A percentile compares a stretch with the other conserved stretches of the same genome.
phyloP scores from a whole-genome alignment of 2,113 vertebrate genomes.

The Nerophis ophidion region DNA sequence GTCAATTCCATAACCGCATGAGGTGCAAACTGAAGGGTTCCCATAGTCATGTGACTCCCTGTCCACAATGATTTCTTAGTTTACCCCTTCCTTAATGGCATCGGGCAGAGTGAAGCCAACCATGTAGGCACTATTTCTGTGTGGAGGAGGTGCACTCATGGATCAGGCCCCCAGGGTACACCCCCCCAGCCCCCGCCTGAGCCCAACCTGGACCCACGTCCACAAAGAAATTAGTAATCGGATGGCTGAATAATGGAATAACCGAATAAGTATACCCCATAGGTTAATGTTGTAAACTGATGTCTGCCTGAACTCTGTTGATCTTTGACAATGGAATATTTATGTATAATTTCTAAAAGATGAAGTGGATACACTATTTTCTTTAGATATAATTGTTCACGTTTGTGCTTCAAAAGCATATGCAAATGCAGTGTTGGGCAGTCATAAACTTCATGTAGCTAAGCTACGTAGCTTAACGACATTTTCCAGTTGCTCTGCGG shows the following conservation, averaged over 20 bases:
- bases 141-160: slow-evolving; percentile 19
- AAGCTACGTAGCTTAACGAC: too few species aligned
- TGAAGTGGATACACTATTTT: not conserved
- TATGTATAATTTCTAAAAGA: not conserved
- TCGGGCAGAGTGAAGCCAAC: slow-evolving; percentile 29
- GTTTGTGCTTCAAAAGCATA: too few species aligned
- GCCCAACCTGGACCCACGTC: slow-evolving; percentile 17
- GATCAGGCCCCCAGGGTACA: slow-evolving; percentile 38
- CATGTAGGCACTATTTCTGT: slow-evolving; percentile 23
- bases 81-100: slow-evolving; percentile 23
- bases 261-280: slow-evolving; percentile 58
- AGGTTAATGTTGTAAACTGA: slow-evolving; percentile 58
- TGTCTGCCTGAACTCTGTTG: slow-evolving; percentile 37
- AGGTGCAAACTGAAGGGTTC: slow-evolving; percentile 35
- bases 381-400: too few species aligned
- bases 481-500: too few species aligned
- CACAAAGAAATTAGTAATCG: slow-evolving; percentile 60
- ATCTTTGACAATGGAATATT: slow-evolving; percentile 16
- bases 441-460: too few species aligned
- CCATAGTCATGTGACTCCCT: slow-evolving; percentile 43
- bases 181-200: slow-evolving; percentile 2
- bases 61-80: slow-evolving; percentile 20
- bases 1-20: slow-evolving; percentile 53
- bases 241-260: slow-evolving; percentile 61
- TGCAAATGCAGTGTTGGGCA: too few species aligned